A percentile compares a stretch with the other conserved stretches of the same genome.
Conservation (phyloP, 2,888 invertebrate species). For the Villa cingulata region DNA sequence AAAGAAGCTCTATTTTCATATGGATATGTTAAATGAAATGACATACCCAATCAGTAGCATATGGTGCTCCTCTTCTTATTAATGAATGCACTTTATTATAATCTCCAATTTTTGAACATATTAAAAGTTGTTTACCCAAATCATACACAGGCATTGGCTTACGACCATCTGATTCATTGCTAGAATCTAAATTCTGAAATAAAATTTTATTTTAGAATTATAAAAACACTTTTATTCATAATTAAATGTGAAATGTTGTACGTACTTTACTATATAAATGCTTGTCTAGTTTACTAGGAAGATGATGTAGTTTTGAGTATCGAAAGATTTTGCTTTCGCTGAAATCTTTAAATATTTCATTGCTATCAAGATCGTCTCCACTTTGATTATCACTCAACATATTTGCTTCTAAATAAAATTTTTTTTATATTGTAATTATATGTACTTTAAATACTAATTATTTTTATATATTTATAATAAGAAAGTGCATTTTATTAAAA, state of each 20-base stretch:
- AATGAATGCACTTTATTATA: slow-evolving; percentile 60
- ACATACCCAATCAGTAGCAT: slow-evolving; percentile 89
- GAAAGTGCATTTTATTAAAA: too few relatives aligned
- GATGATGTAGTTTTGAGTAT: background rate
- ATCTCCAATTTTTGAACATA: slow-evolving; percentile 67
- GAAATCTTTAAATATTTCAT: too few relatives aligned
- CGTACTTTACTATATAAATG: background rate
- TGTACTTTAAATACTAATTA: too few relatives aligned
- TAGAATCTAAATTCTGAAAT: background rate
- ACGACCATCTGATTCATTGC: too few relatives aligned
- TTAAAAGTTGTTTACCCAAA: slow-evolving; percentile 69
- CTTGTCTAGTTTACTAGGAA: background rate
- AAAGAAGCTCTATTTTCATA: too few relatives aligned
- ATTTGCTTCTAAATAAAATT: too few relatives aligned
- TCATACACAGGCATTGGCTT: slow-evolving; percentile 34
- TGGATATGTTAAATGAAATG: too few relatives aligned
- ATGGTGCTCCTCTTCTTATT: slow-evolving; percentile 77
- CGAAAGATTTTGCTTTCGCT: background rate
- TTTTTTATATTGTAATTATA: too few relatives aligned
- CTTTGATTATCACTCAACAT: too few relatives aligned
- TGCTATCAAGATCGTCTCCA: too few relatives aligned
- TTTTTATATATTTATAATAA: too few relatives aligned
- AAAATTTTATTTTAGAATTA: background rate
- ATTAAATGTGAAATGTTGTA: background rate
- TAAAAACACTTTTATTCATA: too few relatives aligned